Conservation (phyloP, 2,113 vertebrate genomes). For the Martes martes region DNA sequence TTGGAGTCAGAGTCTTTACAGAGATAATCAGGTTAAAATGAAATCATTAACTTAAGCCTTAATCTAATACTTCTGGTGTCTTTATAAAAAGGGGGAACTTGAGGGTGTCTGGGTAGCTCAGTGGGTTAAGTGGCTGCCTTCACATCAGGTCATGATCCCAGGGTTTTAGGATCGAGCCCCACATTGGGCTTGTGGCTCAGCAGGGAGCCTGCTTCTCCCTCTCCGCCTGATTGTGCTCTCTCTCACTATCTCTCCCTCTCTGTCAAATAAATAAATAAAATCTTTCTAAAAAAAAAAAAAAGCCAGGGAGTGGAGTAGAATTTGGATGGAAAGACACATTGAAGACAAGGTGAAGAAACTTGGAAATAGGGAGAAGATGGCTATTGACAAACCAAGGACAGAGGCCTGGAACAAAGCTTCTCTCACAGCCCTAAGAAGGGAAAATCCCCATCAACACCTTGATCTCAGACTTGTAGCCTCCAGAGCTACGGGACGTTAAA, state of each 20-base stretch:
- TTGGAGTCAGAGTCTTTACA: neutral
- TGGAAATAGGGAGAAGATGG: neutral
- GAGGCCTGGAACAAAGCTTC: neutral
- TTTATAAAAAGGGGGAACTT: neutral
- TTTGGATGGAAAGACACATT: neutral
- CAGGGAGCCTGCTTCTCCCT: neutral
- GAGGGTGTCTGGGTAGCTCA: neutral
- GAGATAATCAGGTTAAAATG: neutral
- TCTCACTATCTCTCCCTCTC: neutral
- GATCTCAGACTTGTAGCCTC: neutral
- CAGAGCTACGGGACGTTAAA: accelerated
- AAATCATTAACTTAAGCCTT: neutral
- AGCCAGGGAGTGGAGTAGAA: neutral
- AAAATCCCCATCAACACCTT: neutral
- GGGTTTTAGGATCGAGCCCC: neutral
- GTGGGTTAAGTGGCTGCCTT: neutral
- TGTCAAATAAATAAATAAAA: neutral
- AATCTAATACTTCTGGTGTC: neutral
- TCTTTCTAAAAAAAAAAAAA: too few relatives aligned
- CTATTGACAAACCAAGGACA: neutral
- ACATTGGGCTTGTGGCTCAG: neutral
- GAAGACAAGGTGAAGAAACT: neutral
- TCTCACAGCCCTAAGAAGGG: neutral
- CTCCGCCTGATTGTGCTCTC: neutral
- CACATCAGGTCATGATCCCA: neutral